Evolutionary conservation across 2,113 vertebrate species (phyloP).

Genomic region (Dicrurus megarhynchus): DNA sequence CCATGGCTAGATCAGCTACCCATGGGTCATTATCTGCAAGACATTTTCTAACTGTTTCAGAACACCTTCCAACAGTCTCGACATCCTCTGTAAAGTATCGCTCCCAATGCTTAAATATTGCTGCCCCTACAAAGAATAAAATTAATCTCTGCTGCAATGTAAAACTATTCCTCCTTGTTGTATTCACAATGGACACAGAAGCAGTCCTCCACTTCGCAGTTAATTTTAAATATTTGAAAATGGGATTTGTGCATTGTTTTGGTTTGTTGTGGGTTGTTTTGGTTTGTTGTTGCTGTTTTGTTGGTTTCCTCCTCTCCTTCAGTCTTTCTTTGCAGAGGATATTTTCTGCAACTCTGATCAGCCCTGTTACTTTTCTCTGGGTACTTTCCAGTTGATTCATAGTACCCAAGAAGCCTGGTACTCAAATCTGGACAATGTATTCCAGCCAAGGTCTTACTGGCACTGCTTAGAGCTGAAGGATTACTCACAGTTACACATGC

Average conservation of each 20-base stretch:
- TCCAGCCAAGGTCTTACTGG: conserved; percentile 16
- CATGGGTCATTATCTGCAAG: neutral
- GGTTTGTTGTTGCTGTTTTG: neutral
- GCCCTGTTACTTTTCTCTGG: neutral
- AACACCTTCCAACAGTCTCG: neutral
- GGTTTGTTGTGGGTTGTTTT: neutral
- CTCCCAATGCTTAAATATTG: neutral
- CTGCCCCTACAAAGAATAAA: neutral
- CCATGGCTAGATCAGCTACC: neutral
- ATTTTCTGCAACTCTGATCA: neutral
- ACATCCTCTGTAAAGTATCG: neutral
- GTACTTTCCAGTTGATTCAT: neutral
- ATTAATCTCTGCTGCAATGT: neutral
- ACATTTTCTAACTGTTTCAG: neutral
- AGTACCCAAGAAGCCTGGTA: neutral
- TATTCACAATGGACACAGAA: neutral
- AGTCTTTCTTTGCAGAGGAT: neutral
- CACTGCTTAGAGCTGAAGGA: neutral
- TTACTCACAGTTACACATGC: neutral
- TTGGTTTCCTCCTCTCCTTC: neutral
- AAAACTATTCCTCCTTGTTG: neutral
- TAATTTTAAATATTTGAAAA: neutral
- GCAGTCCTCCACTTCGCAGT: neutral
- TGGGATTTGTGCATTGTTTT: neutral
- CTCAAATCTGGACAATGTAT: neutral